Conservation (phyloP, 2,888 invertebrate genomes). For the Calliphora vomitoria region DNA sequence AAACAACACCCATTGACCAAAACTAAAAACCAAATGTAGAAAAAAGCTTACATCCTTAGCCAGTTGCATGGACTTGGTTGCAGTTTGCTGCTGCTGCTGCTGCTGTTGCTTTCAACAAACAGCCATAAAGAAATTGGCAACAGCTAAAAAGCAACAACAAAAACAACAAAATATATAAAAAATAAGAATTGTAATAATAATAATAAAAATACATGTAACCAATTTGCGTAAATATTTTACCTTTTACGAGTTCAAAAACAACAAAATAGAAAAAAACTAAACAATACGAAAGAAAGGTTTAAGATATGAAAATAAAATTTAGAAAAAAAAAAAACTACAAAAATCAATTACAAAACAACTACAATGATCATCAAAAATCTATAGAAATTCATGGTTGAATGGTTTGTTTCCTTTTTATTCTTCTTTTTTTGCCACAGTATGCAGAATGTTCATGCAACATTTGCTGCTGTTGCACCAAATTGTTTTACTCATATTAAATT, state of each 20-base stretch:
- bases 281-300: slow-evolving; percentile 20
- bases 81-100: slow-evolving; percentile 6
- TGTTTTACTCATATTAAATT: slow-evolving; percentile 53
- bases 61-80: not conserved
- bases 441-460: slow-evolving; percentile 20
- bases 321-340: slow-evolving; percentile 26
- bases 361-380: slow-evolving; percentile 66
- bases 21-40: not conserved
- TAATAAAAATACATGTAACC: slow-evolving; percentile 68
- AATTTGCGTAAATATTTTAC: slow-evolving; percentile 74
- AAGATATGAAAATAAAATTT: slow-evolving; percentile 29
- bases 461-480: slow-evolving; percentile 48
- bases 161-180: not conserved
- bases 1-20: slow-evolving; percentile 65
- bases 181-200: slow-evolving; percentile 47
- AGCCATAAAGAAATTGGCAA: slow-evolving; percentile 45
- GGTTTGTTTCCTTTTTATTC: slow-evolving; percentile 14
- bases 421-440: slow-evolving; percentile 6
- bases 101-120: slow-evolving; percentile 22
- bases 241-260: slow-evolving; percentile 60
- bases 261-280: not conserved
- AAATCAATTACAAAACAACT: slow-evolving; percentile 70
- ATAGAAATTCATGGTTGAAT: slow-evolving; percentile 62
- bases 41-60: slow-evolving; percentile 15
- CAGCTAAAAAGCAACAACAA: not conserved